Evolutionary conservation across 2,113 vertebrate species (phyloP).

Genomic region (Otolemur garnettii): DNA sequence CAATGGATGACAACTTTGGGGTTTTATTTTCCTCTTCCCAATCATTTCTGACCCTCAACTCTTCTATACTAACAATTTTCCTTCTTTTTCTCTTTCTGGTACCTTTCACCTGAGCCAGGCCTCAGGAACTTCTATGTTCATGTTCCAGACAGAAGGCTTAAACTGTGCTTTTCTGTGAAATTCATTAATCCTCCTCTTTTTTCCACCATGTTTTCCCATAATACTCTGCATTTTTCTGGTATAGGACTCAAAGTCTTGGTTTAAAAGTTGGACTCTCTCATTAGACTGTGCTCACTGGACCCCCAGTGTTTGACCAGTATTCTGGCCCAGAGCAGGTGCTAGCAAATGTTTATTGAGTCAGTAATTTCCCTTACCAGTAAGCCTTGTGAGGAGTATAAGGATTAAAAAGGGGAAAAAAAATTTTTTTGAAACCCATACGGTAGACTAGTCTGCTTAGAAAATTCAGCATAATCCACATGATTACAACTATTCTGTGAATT

Average conservation of each 20-base stretch:
- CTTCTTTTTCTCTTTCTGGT: not conserved
- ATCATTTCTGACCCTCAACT: not conserved
- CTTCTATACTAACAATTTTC: not conserved
- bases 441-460: slow-evolving; percentile 16
- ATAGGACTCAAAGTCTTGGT: not conserved
- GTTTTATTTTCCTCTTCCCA: not conserved
- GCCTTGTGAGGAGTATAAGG: not conserved
- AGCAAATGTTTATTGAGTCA: not conserved
- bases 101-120: not conserved
- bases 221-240: not conserved
- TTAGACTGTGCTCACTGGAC: not conserved
- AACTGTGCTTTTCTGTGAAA: not conserved
- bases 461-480: not conserved
- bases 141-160: not conserved
- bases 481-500: slow-evolving; percentile 17
- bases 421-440: not conserved
- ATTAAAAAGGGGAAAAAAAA: not conserved
- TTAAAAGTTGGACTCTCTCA: not conserved
- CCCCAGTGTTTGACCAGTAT: not conserved
- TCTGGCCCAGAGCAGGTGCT: not conserved
- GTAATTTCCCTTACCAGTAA: not conserved
- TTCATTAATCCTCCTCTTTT: not conserved
- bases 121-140: not conserved
- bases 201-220: not conserved
- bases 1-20: accelerated